phyloP scores from a whole-genome alignment of 2,797 vertebrate genomes.

The Falco rusticolus region DNA sequence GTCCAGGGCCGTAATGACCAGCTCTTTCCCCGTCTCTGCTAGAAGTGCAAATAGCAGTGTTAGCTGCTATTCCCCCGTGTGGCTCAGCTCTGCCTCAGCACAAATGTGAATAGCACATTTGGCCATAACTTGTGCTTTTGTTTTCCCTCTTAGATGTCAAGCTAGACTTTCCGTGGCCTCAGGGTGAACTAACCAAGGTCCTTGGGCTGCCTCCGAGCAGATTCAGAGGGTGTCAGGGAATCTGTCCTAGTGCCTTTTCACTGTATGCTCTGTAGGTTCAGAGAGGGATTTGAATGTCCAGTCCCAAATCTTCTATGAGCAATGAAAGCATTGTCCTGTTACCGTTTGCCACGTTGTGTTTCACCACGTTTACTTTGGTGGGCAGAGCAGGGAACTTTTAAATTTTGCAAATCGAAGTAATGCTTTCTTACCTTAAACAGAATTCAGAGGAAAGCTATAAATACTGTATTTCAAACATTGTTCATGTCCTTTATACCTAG shows the following conservation, averaged over 20 bases:
- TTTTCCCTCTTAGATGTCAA: neutral
- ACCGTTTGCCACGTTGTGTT: neutral
- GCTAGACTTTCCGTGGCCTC: neutral
- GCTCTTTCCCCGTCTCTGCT: neutral
- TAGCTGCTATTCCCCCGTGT: neutral
- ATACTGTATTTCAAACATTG: neutral
- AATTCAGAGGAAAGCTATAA: neutral
- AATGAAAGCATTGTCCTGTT: neutral
- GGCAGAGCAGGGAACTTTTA: neutral
- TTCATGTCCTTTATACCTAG: neutral
- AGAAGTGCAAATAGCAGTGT: slow-evolving; percentile 1
- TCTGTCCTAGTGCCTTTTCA: neutral
- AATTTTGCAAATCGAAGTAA: neutral
- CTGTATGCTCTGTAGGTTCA: neutral
- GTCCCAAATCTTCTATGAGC: neutral
- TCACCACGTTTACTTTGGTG: neutral
- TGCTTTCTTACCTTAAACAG: neutral
- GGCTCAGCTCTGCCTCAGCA: slow-evolving; percentile 4
- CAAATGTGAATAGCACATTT: neutral
- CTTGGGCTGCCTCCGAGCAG: neutral
- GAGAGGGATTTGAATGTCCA: neutral
- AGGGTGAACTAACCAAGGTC: neutral
- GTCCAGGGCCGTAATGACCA: neutral
- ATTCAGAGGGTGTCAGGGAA: neutral
- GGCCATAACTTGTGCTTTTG: neutral